Base-by-base conservation (phyloP, 2,888 invertebrate species). In the Phengaris alcon region DNA sequence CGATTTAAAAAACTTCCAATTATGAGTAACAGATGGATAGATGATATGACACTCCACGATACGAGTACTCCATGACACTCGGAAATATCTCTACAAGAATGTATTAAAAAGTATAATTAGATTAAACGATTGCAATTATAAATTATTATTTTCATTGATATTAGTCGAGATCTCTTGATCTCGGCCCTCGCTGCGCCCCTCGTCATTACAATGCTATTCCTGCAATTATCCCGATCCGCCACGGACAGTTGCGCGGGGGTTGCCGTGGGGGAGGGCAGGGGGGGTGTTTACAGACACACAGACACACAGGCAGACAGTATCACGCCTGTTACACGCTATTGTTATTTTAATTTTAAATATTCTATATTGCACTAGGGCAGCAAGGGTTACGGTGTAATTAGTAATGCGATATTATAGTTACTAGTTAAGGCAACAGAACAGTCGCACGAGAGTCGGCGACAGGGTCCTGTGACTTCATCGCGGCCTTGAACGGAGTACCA, bases 121-220 rank as follows among this genome's bases (percentile, higher is more conserved):
- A 59, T 22, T 22, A 59, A 59, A 22, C 48, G 22, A 59, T 59
- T 59, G 15, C 59, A 59, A 59, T 22, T 22, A 59, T 9, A 10
- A 15, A 59, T 48, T 6, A 46, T 6, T 59, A 59, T 59, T 59
- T 15, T 22, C 22, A 59, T 59, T 4, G 59, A 35, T 64, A 64
- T 64, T 64, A 35, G 59, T 15, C 22, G 35, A 0, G 64, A 44
- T 64, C 48, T 6, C 48, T 0, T 35, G 35, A 48, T 4, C 48
- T 10, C 10, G 64, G 35, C 64, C 35, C 51, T 15, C 51, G 48
- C 22, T 22, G 69, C 70, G 15, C 70, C 72, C 72, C 72, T 72
- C 72, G 72, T 72, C 51, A 72, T 72, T 72, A 35, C 8, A 72
- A 72, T 54, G 72, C 54, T 72, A 72, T 72, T 72, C 52, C 35